These are phyloP conservation scores for Caradrina clavipalpis DNA, from an alignment of 2,888 invertebrate species.

Conservation along the genomic window DNA sequence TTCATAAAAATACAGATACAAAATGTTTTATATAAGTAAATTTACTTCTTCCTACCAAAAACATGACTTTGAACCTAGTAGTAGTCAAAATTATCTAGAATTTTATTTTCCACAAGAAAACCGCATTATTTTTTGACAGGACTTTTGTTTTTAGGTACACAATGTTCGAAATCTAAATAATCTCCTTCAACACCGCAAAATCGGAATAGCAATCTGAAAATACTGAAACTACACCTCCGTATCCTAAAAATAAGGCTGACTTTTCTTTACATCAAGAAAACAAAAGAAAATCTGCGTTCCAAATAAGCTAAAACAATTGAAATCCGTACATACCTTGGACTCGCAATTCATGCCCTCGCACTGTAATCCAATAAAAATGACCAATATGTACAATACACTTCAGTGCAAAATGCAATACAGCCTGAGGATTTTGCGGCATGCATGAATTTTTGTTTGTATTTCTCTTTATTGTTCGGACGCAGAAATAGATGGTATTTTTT, in stretches of 20 bases:
- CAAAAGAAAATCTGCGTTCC: neutral
- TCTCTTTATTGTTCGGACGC: neutral
- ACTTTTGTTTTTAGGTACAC: too few relatives aligned
- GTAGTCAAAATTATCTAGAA: too few relatives aligned
- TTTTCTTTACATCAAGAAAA: conserved; percentile 1
- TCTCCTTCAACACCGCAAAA: too few relatives aligned
- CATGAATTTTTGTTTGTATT: conserved; percentile 4
- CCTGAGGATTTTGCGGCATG: conserved; percentile 5
- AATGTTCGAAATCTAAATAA: too few relatives aligned
- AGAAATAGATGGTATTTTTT: neutral
- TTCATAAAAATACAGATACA: conserved; percentile 11
- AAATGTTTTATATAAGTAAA: too few relatives aligned
- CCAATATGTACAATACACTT: conserved; percentile 39
- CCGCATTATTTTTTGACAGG: too few relatives aligned
- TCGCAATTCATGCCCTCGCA: conserved; percentile 73
- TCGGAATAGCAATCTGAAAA: too few relatives aligned
- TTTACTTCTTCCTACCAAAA: too few relatives aligned
- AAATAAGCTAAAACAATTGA: conserved; percentile 25
- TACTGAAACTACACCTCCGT: too few relatives aligned
- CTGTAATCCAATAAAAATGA: conserved; percentile 65
- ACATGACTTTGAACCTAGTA: too few relatives aligned
- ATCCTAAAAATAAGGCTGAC: neutral
- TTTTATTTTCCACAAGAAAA: too few relatives aligned
- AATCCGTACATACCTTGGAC: conserved; percentile 60
- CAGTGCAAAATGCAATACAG: conserved; percentile 39